A percentile compares a stretch with the other conserved stretches of the same genome.
Conservation (phyloP, 2,797 vertebrate genomes). For the Acestrorhynchus altus region DNA sequence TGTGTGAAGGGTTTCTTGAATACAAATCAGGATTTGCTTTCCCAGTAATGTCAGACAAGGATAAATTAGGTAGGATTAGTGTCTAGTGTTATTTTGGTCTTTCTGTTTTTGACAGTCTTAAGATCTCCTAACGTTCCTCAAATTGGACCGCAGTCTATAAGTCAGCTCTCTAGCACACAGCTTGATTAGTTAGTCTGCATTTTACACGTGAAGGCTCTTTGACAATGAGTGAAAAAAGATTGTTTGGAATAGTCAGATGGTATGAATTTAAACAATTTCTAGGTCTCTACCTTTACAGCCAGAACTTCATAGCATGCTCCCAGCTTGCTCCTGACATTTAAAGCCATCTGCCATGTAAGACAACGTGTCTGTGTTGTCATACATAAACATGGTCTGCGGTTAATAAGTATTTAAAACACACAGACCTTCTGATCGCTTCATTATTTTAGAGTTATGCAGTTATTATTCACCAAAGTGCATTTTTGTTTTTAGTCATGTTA, state of each 20-base stretch:
- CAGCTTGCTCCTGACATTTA: neutral
- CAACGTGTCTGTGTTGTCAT: neutral
- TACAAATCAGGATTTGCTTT: slow-evolving; percentile 40
- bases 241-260: too few relatives aligned
- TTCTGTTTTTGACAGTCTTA: neutral
- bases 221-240: too few relatives aligned
- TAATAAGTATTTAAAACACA: slow-evolving; percentile 1
- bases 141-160: neutral
- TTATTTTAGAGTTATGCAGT: neutral
- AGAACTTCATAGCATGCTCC: too few relatives aligned
- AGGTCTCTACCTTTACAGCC: neutral
- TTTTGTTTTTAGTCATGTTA: neutral
- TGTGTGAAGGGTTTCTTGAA: slow-evolving; percentile 40
- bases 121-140: neutral
- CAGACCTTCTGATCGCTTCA: slow-evolving; percentile 3
- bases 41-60: slow-evolving; percentile 32
- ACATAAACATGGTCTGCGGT: neutral
- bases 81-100: slow-evolving; percentile 1
- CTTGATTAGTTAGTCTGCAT: neutral
- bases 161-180: neutral
- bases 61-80: slow-evolving; percentile 46
- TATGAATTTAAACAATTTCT: neutral
- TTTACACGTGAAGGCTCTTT: neutral
- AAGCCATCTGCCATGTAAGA: neutral
- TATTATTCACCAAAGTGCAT: neutral